Evolutionary conservation across 1,140 invertebrate species (phyloP).

Genomic region (Maconellicoccus hirsutus): DNA sequence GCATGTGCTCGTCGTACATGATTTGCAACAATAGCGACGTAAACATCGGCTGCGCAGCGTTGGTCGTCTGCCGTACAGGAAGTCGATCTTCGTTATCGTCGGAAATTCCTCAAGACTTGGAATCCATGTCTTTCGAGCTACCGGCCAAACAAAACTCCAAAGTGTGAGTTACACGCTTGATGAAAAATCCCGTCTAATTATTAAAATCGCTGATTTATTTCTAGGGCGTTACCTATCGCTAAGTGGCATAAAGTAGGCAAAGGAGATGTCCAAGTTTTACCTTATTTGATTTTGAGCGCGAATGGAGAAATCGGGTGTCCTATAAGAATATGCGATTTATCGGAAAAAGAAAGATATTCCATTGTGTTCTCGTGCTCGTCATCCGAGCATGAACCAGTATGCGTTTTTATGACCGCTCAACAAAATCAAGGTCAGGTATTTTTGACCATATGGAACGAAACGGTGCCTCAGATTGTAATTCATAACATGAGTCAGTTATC

Average conservation of each 20-base stretch:
- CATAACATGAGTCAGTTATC: constrained; percentile 39
- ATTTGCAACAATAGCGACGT: constrained; percentile 41
- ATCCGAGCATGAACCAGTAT: constrained; percentile 17
- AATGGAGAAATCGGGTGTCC: constrained; percentile 25
- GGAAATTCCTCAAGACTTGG: neutral
- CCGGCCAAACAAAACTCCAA: neutral
- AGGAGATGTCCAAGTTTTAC: constrained; percentile 15
- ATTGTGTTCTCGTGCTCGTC: constrained; percentile 22
- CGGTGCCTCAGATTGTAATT: constrained; percentile 43
- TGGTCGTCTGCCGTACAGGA: constrained; percentile 34
- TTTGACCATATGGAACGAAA: constrained; percentile 44
- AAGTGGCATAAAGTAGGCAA: constrained; percentile 24
- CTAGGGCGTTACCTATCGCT: constrained; percentile 22
- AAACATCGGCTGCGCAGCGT: constrained; percentile 39
- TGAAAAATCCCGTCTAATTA: neutral
- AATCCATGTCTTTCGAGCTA: neutral
- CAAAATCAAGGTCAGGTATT: constrained; percentile 45
- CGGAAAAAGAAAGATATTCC: constrained; percentile 24
- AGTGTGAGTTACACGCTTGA: neutral
- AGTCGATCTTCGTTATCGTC: neutral
- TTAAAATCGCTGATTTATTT: neutral
- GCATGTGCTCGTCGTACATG: constrained; percentile 43
- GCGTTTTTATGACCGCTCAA: constrained; percentile 31
- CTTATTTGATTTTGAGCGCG: constrained; percentile 24
- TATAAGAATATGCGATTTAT: constrained; percentile 22